Base-by-base conservation (phyloP, 2,113 vertebrate species). In the Hymenochirus boettgeri region DNA sequence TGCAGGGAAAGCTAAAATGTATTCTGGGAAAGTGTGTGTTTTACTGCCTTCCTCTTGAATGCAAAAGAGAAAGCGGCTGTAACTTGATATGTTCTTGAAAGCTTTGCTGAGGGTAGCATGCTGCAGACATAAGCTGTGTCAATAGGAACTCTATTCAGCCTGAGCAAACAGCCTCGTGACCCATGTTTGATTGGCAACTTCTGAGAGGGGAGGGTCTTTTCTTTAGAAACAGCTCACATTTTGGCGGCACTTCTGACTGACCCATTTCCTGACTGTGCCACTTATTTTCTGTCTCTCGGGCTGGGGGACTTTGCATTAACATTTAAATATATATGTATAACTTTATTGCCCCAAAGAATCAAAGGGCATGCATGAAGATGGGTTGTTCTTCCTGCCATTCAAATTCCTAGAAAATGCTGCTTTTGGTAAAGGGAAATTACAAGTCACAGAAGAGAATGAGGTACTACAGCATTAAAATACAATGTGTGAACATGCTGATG, bases 81-180 rank as follows among this genome's bases (percentile, higher is more conserved):
- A 82, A 80, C 75, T 75, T 27, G 70, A 82, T 80, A 71, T 77
- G 71, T 76, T 77, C 74, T 62, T 79, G 76, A 79, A 74, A 76
- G 73, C 67, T 71, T 70, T 26, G 72, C 69, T 48, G 71, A 73
- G 75, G 61, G 72, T 72, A 54, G 73, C 77, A 53, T 70, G 76
- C 76, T 74, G 66, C 72, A 78, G 66, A 77, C 76, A 74, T 73
- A 74, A 73, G 75, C 72, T 70, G 60, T 80, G 71, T 82, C 76
- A 79, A 47, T 83, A 79, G 56, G 74, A 61, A 69, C 73, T 74
- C 69, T 75, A 74, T 78, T 72, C 70, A 73, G 73, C 76, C 77
- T 79, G 37, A n/a, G 74, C 76, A 79, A 76, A 65, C 72, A 77
- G 71, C 75, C 70, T 77, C 75, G 65, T 76, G 77, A 74, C 63